Evolutionary conservation across 2,888 invertebrate genomes (phyloP), one percentile per base, ranked within the genome.

Genomic region (Microdon myrmicae): DNA sequence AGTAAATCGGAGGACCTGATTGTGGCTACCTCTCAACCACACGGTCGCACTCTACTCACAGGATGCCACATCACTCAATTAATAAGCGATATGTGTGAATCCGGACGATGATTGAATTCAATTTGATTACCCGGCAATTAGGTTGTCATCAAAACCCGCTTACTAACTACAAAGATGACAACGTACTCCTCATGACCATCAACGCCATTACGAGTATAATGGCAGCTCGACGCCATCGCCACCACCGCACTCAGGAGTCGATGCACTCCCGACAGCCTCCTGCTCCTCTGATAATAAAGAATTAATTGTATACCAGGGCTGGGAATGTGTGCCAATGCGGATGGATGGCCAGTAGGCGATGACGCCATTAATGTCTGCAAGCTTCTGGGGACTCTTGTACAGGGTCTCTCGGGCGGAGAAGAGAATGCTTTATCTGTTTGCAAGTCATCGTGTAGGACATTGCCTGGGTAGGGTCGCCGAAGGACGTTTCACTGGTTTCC

Each of bases 121-220:
- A 59, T 66, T 66, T 66, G 54, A 66, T 66, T 39, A 44, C 48
- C 44, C 39, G 43, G 66, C 66, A 66, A 59, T 66, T 66, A 66
- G 53, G 48, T 39, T 44, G 25, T 54, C 66, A 66, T 66, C 66
- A 66, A 66, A 66, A 54, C 37, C 32, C 35, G 37, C 37, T 61
- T 37, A 61, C 20, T 49, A 22, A 25, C 25, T 29, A 29, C n/a
- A 14, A 20, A 23, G 39, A 28, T 34, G 34, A 47, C 39, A 47
- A 38, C 23, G 25, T 31, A 37, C 23, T 20, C 17, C 32, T 16
- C 12, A 25, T 28, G 14, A 17, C 12, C 7, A 23, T 12, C 20
- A 26, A 2, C 28, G n/a, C 17, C 19, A 16, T n/a, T 14, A n/a
- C 19, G 13, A 35, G 19, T 19, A 14, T 3, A 23, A 23, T 19